phyloP scores from a whole-genome alignment of 2,113 vertebrate genomes.

The Quiscalus mexicanus region DNA sequence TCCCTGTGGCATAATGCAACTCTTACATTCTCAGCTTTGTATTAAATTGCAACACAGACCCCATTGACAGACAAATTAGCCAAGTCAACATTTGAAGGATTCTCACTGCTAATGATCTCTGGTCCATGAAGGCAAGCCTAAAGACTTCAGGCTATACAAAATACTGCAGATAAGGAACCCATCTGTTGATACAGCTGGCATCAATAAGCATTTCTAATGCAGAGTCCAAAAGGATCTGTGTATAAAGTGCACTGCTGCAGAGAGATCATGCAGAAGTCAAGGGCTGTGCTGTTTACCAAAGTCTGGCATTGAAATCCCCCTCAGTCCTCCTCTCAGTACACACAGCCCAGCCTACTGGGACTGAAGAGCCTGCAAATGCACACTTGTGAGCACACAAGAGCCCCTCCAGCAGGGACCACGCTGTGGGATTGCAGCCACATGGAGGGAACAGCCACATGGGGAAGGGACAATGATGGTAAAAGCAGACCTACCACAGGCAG shows the following conservation, averaged over 20 bases:
- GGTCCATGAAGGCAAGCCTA: constrained; percentile 53
- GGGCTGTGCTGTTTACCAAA: constrained; percentile 9
- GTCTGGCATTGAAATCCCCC: background rate
- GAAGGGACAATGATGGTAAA: background rate
- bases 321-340: background rate
- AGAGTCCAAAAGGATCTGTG: constrained; percentile 27
- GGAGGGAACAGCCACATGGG: background rate
- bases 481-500: background rate
- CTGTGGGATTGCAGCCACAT: background rate
- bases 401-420: background rate
- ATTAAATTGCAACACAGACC: background rate
- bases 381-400: background rate
- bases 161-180: constrained; percentile 36
- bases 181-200: constrained; percentile 58
- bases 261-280: constrained; percentile 30
- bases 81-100: constrained; percentile 52
- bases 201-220: constrained; percentile 34
- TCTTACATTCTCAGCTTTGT: background rate
- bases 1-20: background rate
- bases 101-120: constrained; percentile 46
- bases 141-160: constrained; percentile 55
- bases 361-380: constrained; percentile 19
- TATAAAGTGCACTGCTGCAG: background rate
- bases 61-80: constrained; percentile 53
- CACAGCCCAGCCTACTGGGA: background rate